Base-by-base conservation (phyloP, 2,797 vertebrate species). In the Telmatherina bonti region DNA sequence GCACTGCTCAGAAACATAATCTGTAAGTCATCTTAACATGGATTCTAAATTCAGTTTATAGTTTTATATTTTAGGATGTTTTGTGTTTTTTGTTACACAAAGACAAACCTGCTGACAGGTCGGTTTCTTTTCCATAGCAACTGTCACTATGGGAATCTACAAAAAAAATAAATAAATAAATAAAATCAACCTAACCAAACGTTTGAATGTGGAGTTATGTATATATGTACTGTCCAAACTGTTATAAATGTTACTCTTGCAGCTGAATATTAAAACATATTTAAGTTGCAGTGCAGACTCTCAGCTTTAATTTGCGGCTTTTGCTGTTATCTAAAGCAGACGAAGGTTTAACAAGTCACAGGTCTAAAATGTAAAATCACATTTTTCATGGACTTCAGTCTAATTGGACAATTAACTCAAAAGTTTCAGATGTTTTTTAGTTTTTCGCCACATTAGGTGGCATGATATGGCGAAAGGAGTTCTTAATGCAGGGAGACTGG, bases 381-480 rank as follows among this genome's bases (percentile, higher is more conserved):
- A 38, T 61, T 29, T 61, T 61, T 61, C 58, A 61, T 12, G 38
- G 58, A 26, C 24, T 11, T 61, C 58, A 45, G 13, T 61, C 26
- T 61, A 61, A 61, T 61, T 61, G 38, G 58, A 45, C 36, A 41
- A 30, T 45, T 61, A 43, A 45, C 24, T 29, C 38, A 20, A 29
- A 20, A 43, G 58, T 18, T 29, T 7, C 7, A 7, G 3, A 3
- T 31, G 30, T 31, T 31, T 31, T 31, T 31, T 3, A 45, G 20
- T n/a, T 11, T 1, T 61, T 45, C 59, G 31, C 26, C 59, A 61
- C 12, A 26, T n/a, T 16, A 45, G 16, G 1, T 16, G 9, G 16
- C 24, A 45, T 30, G 38, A n/a, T 30, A 8, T 29, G 49, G 49
- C 12, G 9, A 51, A 22, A 43, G 10, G 26, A n/a, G 11, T 18